Percentiles rank a stretch among this genome's conserved stretches.
Evolutionary conservation across 2,113 vertebrate species (phyloP).

Genomic region (Odocoileus hemionus): DNA sequence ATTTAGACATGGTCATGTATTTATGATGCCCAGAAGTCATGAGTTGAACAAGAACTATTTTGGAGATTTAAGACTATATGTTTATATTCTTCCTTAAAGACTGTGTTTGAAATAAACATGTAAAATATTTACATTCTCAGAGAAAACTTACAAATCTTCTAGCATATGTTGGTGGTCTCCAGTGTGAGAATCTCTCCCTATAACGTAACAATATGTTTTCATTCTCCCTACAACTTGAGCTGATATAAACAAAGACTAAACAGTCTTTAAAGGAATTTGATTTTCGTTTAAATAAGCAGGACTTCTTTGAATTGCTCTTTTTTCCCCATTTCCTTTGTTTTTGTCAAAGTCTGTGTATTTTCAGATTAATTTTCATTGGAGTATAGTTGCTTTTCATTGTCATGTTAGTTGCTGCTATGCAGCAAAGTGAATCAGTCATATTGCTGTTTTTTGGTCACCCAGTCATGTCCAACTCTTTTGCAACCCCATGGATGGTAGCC

Average conservation of each 20-base stretch:
- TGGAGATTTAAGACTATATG: neutral
- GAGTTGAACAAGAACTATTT: neutral
- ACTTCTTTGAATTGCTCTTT: neutral
- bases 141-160: neutral
- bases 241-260: neutral
- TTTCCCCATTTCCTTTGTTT: neutral
- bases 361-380: neutral
- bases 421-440: neutral
- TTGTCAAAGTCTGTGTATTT: neutral
- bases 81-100: conserved; percentile 14
- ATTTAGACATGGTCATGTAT: neutral
- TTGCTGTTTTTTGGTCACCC: neutral
- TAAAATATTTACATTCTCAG: neutral
- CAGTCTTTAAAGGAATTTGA: neutral
- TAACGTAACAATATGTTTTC: neutral
- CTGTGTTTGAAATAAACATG: conserved; percentile 15
- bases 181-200: neutral
- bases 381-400: neutral
- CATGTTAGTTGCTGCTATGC: neutral
- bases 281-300: conserved; percentile 6
- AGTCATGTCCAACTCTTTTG: neutral
- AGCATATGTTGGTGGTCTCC: neutral
- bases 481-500: neutral
- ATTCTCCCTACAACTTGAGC: neutral
- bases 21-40: neutral